phyloP scores from a whole-genome alignment of 2,113 vertebrate genomes.

The Actenoides lindsayi region DNA sequence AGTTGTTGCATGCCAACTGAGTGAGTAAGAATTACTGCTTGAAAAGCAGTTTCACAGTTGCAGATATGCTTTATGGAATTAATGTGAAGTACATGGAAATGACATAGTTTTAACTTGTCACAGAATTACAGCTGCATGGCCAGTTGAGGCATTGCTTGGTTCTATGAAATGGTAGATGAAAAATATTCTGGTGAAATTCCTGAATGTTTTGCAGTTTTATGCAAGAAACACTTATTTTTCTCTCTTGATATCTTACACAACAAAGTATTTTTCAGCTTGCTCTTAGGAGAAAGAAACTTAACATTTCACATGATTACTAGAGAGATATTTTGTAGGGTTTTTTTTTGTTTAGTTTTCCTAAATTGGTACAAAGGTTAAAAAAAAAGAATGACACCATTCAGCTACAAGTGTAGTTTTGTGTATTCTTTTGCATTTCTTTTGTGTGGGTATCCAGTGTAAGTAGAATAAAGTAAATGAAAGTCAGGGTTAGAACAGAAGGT shows the following conservation, averaged over 20 bases:
- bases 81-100: neutral
- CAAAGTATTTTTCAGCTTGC: neutral
- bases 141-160: neutral
- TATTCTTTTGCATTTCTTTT: neutral
- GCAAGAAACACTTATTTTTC: neutral
- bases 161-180: neutral
- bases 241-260: neutral
- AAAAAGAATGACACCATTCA: neutral
- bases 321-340: neutral
- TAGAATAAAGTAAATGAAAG: neutral
- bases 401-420: neutral
- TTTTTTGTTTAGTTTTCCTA: no score
- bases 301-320: neutral
- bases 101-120: neutral
- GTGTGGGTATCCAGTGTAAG: neutral
- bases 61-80: neutral
- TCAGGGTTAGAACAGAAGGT: neutral
- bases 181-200: neutral
- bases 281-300: neutral
- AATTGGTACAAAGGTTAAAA: neutral
- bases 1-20: constrained; percentile 13
- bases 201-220: neutral
- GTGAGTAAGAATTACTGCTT: constrained; percentile 31
- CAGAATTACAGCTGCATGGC: neutral
- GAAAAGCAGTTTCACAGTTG: neutral